Evolutionary conservation across 2,888 invertebrate species (phyloP), one percentile per base, ranked within the genome.

Genomic region (Dascillus cervinus): DNA sequence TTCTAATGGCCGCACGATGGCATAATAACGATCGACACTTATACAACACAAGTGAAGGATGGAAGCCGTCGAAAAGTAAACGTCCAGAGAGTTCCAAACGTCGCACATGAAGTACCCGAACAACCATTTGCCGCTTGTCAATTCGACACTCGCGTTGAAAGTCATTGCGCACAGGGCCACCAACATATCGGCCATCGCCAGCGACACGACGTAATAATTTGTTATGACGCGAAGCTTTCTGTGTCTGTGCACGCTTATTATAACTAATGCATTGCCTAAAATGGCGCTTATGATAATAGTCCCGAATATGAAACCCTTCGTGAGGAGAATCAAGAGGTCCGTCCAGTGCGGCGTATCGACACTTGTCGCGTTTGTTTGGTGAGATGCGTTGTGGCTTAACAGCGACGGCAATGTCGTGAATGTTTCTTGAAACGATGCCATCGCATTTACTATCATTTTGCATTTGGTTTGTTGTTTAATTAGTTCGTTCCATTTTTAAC

Each of bases 21-120:
- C 90, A 61, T 87, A 89, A 60, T 85, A 88, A 45, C 94, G 75
- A 60, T 94, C 94, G 32, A 94, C 89, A 47, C 87, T 87, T 61
- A 95, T 95, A 65, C 92, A 94, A 60, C 92, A 94, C 29, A 95
- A 70, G 62, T 95, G 92, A 26, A 94, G 73, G 39, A 95, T 91
- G 40, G 89, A 90, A 3, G 90, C 91, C 29, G 83, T 91, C 47
- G 82, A 89, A 65, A 92, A 92, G 59, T 92, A 87, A 2, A 95
- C 94, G 63, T 95, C 94, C 43, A 92, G 74, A 17, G 90, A 86
- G 64, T 91, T 94, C 80, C 88, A 95, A 29, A 94, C 80, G 69
- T 94, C 89, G 70, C 94, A 95, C 81, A 92, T 86, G 53, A 84
- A 69, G 53, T 81, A 76, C 3, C 90, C 88, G 58, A 95, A 92